A percentile compares a stretch with the other conserved stretches of the same genome.
These are phyloP conservation scores for Euura saliciscinereae DNA, from an alignment of 1,140 invertebrate genomes.

Conservation along the genomic window DNA sequence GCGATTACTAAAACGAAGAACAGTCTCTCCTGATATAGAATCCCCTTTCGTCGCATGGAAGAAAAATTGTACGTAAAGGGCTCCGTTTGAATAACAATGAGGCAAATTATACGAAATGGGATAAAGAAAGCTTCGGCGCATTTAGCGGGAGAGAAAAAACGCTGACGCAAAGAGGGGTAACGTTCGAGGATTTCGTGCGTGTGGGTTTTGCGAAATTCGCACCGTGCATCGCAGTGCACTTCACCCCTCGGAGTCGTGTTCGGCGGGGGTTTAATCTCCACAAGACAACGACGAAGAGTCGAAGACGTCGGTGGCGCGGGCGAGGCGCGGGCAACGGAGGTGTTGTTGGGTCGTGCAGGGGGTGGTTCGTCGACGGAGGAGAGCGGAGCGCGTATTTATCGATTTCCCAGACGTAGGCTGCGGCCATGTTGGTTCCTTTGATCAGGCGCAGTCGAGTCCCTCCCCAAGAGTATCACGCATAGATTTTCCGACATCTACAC, in stretches of 20 bases:
- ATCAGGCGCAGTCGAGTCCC: slow-evolving; percentile 52
- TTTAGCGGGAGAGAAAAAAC: too few relatives aligned
- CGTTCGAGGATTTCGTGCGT: neutral
- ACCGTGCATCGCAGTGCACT: too few relatives aligned
- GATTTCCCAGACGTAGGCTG: slow-evolving; percentile 36
- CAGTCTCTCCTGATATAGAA: too few relatives aligned
- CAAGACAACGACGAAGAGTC: neutral
- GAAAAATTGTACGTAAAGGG: too few relatives aligned
- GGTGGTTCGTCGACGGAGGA: slow-evolving; percentile 31
- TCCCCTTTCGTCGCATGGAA: too few relatives aligned
- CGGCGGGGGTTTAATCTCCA: neutral
- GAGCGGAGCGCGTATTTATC: slow-evolving; percentile 56
- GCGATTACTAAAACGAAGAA: too few relatives aligned
- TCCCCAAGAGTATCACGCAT: slow-evolving; percentile 43
- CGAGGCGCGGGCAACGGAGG: neutral
- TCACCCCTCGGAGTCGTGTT: too few relatives aligned
- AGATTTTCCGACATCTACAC: slow-evolving; percentile 46
- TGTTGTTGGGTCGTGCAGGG: slow-evolving; percentile 1
- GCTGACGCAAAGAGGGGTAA: neutral
- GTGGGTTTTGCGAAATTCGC: neutral
- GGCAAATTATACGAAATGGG: neutral
- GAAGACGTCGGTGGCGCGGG: neutral
- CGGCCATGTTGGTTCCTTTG: slow-evolving; percentile 49
- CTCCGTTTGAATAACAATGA: neutral
- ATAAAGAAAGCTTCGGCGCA: too few relatives aligned